A percentile compares a stretch with the other conserved stretches of the same genome.
These are phyloP conservation scores for Noctua pronuba DNA, from an alignment of 2,888 invertebrate species.

Conservation along the genomic window DNA sequence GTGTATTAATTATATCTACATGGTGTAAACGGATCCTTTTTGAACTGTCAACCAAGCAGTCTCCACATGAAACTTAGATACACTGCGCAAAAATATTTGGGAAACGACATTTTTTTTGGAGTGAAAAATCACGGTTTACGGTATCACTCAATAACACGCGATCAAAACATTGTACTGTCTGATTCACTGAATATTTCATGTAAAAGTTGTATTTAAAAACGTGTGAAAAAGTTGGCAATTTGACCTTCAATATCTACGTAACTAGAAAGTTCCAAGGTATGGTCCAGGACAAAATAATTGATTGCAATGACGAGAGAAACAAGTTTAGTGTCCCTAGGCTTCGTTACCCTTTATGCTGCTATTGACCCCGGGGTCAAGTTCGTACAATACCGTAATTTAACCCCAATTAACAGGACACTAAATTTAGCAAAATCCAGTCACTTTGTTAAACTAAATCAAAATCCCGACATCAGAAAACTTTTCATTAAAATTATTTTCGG, in stretches of 20 bases:
- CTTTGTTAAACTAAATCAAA: slow-evolving; percentile 10
- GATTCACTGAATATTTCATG: not conserved
- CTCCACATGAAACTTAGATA: not conserved
- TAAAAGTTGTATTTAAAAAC: not conserved
- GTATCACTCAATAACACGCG: not conserved
- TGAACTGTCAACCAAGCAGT: not conserved
- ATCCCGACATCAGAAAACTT: slow-evolving; percentile 26
- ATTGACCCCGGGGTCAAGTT: not conserved
- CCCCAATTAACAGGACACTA: not conserved
- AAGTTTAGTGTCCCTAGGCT: not conserved
- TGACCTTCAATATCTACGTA: not conserved
- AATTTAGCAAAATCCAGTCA: not conserved
- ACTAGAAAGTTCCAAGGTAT: not conserved
- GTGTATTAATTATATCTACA: not conserved
- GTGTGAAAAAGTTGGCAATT: not conserved
- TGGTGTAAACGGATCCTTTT: not conserved
- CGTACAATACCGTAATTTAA: not conserved
- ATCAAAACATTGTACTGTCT: not conserved
- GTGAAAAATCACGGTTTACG: not conserved
- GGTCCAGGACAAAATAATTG: not conserved
- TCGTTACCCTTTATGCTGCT: not conserved
- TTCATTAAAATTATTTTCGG: slow-evolving; percentile 12
- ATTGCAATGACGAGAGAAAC: not conserved
- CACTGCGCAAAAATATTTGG: not conserved
- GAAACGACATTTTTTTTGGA: not conserved